Evolutionary conservation across 2,797 vertebrate genomes (phyloP), one percentile per base, ranked within the genome.

Genomic region (Paratrypauchen microcephalus): DNA sequence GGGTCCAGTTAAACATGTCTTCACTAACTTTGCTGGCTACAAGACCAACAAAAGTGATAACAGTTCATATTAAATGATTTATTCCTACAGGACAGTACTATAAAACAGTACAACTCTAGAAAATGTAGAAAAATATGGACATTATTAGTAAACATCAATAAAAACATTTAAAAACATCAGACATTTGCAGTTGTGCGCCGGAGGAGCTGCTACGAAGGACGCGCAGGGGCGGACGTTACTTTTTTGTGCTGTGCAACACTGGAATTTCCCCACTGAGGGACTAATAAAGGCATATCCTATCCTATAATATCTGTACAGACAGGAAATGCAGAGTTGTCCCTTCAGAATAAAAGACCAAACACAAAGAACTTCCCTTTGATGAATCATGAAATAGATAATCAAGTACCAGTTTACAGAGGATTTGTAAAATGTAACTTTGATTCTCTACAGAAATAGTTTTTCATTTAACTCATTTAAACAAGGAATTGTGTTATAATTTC

Each of bases 41-140:
- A 45, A 45, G 13, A 15, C 41, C 15, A 19, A 58, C 3, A 32
- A 60, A 36, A 60, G 28, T 18, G 7, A 24, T 62, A 12, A 36
- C 21, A 3, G 62, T 18, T 74, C 57, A n/a, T 26, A 68, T 72
- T 62, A 45, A 63, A 59, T 88, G 84, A 83, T 89, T 92, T 75
- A 74, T 84, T 91, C 70, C 90, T 92, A 91, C 86, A 92, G 91
- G 81, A 84, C 66, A 71, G 92, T 93, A 93, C 91, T 91, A 87
- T 93, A 94, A 94, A 94, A 94, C 93, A 92, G 92, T 92, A 94
- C 88, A 79, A 72, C 72, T 72, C 79, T 84, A 85, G 66, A 82
- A 81, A 79, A 90, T 89, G 83, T 88, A 92, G 80, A 89, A 87
- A 88, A 74, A 78, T 73, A 48, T 82, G 68, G 48, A 71, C 73